Base-by-base conservation (phyloP, 2,888 invertebrate species). In the Tetramorium bicarinatum region DNA sequence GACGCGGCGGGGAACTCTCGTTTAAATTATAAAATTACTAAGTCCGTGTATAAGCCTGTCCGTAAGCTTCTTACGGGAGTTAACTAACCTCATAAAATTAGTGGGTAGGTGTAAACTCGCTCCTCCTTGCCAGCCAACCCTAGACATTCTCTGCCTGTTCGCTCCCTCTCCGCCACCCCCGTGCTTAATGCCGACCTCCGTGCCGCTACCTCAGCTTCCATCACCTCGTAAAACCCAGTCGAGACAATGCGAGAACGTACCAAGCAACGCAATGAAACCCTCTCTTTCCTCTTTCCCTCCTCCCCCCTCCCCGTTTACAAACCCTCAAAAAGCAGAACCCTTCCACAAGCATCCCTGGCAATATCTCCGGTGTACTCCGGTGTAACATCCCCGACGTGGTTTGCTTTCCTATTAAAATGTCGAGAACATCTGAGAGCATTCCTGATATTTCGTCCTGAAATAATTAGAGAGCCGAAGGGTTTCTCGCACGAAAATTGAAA, bases 61-160 rank as follows among this genome's bases (percentile, higher is more conserved):
- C 79, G 87, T 91, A 92, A 92, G 91, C 91, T 90, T 89, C 91
- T 91, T 91, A 89, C 83, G 86, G 87, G 90, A 92, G 91, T 91
- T 92, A 92, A 92, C 91, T 90, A 92, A 91, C 89, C 91, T 91
- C 91, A 83, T 92, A 92, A 92, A 92, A 92, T 92, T 92, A 91
- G 92, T 90, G 89, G 90, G 85, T 90, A 89, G 87, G 87, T 92
- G 92, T 89, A 88, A 89, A 91, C 89, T 90, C 85, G 84, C 89
- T 54, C 86, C 88, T 77, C 86, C 72, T 54, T 8, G 54, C 72
- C n/a, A 66, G 67, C 56, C 85, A 18, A 34, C 44, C 77, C 74
- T 52, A 52, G 81, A 61, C 81, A 74, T 84, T 71, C 47, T 38
- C 38, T 66, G 56, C 67, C 77, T 76, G 72, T 15, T 47, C 47